phyloP scores from a whole-genome alignment of 2,113 vertebrate genomes.

The Mohoua ochrocephala region DNA sequence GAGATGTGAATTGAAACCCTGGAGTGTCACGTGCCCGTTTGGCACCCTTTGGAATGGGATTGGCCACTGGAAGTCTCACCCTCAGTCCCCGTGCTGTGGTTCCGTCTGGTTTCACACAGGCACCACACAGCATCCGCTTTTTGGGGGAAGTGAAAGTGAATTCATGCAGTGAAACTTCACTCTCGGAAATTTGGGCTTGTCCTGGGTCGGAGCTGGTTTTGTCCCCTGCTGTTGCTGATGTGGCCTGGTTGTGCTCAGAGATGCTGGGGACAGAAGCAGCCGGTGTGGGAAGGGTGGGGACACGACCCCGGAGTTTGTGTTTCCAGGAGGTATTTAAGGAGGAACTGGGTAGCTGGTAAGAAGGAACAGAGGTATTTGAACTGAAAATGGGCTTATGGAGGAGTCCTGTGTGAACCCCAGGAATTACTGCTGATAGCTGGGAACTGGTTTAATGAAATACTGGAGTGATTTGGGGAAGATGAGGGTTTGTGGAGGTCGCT shows the following conservation, averaged over 20 bases:
- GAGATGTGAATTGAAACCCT: not conserved
- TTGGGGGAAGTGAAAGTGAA: not conserved
- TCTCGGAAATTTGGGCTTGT: not conserved
- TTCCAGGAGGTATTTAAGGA: not conserved
- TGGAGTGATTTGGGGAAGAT: not conserved
- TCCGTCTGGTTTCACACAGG: not conserved
- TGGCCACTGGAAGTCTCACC: not conserved
- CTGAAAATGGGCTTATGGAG: not conserved
- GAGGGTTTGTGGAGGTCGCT: not conserved
- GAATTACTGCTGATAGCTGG: not conserved
- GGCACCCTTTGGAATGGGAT: not conserved
- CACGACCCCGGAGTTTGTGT: not conserved
- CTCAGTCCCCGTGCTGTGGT: not conserved
- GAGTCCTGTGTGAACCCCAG: not conserved
- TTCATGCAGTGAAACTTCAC: not conserved
- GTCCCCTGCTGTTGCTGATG: not conserved
- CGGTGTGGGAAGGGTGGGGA: not conserved
- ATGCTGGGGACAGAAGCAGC: not conserved
- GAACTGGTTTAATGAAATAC: rapidly evolving
- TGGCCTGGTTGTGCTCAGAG: not conserved
- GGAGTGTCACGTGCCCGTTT: rapidly evolving
- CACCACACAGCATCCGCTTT: not conserved
- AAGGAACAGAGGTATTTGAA: not conserved
- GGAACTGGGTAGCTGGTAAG: not conserved
- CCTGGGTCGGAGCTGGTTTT: rapidly evolving